Base-by-base conservation (phyloP, 2,797 vertebrate genomes). In the Hydrolagus colliei region DNA sequence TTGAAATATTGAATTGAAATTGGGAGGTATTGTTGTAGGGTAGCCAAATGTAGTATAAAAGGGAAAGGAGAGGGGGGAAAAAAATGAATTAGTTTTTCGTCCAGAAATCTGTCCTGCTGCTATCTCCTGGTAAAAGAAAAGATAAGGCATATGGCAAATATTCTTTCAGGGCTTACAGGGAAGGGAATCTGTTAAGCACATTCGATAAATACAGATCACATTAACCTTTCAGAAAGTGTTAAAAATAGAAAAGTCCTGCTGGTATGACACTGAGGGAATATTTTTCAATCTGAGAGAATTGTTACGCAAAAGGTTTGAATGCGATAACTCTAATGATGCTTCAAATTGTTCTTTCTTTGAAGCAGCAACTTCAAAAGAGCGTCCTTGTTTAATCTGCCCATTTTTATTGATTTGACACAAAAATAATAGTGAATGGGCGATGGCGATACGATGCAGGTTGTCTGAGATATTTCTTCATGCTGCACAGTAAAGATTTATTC, bases 321-420 rank as follows among this genome's bases (percentile, higher is more conserved):
- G 68, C 41, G 18, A 12, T 68, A 68, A 41, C 41, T 71, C 68
- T 71, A 68, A 65, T 35, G 35, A 84, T 68, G 20, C 4, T 41
- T 84, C 32, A 71, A 27, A 4, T 71, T 84, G 41, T 41, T 67
- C 68, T 84, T 35, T 65, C 67, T 84, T 41, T 84, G 79, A 84
- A 84, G 79, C 18, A 32, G 68, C 32, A 10, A 84, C 35, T n/a
- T 14, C 41, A 41, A 41, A 52, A 35, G n/a, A 41, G 16, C 61
- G 27, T 32, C 22, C 27, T 76, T 18, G 32, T 68, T 84, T 84
- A 63, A 84, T 84, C 41, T 67, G 11, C 32, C 32, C 65, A 84
- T 84, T 84, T 16, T 82, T 35, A 71, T 2, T 10, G 65, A 18
- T 52, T 52, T 52, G 79, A 41, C 16, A 71, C 6, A 6, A 52